Evolutionary conservation across 2,888 invertebrate genomes (phyloP).

Genomic region (Rhagonycha fulva): DNA sequence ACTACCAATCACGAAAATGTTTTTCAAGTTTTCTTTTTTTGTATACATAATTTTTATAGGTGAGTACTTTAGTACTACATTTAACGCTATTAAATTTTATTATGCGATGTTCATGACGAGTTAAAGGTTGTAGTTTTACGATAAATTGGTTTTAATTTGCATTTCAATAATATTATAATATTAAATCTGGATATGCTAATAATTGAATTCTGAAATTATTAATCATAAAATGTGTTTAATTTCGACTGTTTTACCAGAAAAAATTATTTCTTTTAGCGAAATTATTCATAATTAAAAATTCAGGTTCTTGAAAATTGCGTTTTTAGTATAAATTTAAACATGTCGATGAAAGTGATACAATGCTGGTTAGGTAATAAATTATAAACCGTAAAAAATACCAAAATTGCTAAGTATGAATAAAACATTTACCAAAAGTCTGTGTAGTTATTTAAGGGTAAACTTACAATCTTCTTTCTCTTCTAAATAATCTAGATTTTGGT

Average conservation of each 20-base stretch:
- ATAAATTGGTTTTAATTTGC: background rate
- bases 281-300: too few relatives aligned
- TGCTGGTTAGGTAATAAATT: background rate
- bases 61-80: background rate
- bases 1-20: too few relatives aligned
- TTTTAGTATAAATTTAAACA: background rate
- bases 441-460: slow-evolving; percentile 31
- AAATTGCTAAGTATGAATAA: background rate
- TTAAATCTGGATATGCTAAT: background rate
- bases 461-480: slow-evolving; percentile 32
- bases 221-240: background rate
- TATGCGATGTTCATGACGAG: background rate
- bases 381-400: background rate
- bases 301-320: background rate
- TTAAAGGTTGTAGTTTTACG: background rate
- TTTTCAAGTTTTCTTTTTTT: background rate
- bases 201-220: background rate
- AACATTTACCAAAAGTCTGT: background rate
- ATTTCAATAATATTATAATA: background rate
- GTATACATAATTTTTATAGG: background rate
- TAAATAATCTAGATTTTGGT: slow-evolving; percentile 35
- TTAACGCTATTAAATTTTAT: background rate
- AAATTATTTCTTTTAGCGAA: too few relatives aligned
- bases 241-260: too few relatives aligned
- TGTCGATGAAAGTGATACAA: background rate